Percentiles rank a stretch among this genome's conserved stretches.
phyloP scores from a whole-genome alignment of 2,888 invertebrate genomes.

The Xanthorhoe spadicearia region DNA sequence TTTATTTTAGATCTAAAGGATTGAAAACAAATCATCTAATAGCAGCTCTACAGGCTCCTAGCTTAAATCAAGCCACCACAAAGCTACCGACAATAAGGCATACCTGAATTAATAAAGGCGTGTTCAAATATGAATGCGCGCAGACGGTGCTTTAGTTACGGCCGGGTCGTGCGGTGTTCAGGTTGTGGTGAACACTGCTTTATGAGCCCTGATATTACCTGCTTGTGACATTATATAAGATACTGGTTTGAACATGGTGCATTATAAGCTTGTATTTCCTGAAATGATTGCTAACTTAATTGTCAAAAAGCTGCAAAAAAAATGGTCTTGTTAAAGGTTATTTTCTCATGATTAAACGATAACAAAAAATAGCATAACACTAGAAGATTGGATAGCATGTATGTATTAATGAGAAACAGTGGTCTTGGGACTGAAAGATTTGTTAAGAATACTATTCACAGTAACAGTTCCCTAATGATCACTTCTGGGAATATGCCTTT shows the following conservation, averaged over 20 bases:
- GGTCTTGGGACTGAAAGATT: no score
- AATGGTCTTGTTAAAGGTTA: no score
- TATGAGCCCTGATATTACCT: conserved; percentile 31
- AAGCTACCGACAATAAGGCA: conserved; percentile 29
- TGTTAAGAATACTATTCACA: no score
- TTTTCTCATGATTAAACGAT: no score
- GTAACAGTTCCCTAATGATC: no score
- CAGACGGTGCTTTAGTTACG: conserved; percentile 58
- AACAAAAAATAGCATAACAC: no score
- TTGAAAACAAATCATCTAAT: background rate
- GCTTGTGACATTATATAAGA: conserved; percentile 11
- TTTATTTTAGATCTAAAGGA: no score
- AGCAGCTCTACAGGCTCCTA: background rate
- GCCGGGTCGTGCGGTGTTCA: conserved; percentile 49
- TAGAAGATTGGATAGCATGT: no score
- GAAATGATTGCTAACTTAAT: no score
- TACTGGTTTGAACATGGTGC: background rate
- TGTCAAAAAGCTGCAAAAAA: no score
- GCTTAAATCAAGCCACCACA: background rate
- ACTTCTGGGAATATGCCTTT: no score
- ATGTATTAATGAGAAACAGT: no score
- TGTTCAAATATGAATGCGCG: conserved; percentile 53
- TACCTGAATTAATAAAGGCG: conserved; percentile 59
- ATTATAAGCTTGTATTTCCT: background rate
- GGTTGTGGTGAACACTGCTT: conserved; percentile 31